phyloP scores from a whole-genome alignment of 2,888 invertebrate species.

The Linnaemya vulpina region DNA sequence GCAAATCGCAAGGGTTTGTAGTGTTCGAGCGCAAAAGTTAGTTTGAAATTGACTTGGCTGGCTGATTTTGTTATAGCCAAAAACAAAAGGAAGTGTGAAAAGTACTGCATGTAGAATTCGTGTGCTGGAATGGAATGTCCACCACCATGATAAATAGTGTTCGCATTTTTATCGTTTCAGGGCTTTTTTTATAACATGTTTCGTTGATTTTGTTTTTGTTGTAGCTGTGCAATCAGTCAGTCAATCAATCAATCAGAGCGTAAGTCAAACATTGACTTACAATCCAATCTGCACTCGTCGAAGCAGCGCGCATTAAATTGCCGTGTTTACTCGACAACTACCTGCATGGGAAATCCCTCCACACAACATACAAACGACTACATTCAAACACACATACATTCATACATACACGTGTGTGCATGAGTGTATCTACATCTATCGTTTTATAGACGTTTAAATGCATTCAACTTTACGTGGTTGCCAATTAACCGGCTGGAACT shows the following conservation, averaged over 20 bases:
- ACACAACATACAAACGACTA: slow-evolving; percentile 21
- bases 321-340: slow-evolving; percentile 78
- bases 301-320: slow-evolving; percentile 81
- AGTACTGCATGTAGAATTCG: slow-evolving; percentile 68
- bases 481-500: slow-evolving; percentile 27
- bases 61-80: slow-evolving; percentile 8
- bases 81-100: slow-evolving; percentile 17
- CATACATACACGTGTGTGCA: neutral
- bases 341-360: slow-evolving; percentile 64
- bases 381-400: slow-evolving; percentile 19
- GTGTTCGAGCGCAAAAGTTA: slow-evolving; percentile 16
- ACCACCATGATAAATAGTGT: slow-evolving; percentile 40
- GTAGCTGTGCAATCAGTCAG: slow-evolving; percentile 81
- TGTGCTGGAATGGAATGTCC: slow-evolving; percentile 55
- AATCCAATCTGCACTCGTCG: slow-evolving; percentile 75
- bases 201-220: slow-evolving; percentile 73
- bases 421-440: neutral
- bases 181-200: slow-evolving; percentile 47
- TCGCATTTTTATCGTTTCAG: slow-evolving; percentile 51
- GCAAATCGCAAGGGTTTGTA: slow-evolving; percentile 13
- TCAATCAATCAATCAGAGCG: slow-evolving; percentile 79
- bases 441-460: slow-evolving; percentile 16
- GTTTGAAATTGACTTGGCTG: slow-evolving; percentile 15
- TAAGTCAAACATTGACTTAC: slow-evolving; percentile 82
- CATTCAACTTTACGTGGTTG: slow-evolving; percentile 57